Conservation (phyloP, 2,797 vertebrate species). For the Sphaeramia orbicularis region DNA sequence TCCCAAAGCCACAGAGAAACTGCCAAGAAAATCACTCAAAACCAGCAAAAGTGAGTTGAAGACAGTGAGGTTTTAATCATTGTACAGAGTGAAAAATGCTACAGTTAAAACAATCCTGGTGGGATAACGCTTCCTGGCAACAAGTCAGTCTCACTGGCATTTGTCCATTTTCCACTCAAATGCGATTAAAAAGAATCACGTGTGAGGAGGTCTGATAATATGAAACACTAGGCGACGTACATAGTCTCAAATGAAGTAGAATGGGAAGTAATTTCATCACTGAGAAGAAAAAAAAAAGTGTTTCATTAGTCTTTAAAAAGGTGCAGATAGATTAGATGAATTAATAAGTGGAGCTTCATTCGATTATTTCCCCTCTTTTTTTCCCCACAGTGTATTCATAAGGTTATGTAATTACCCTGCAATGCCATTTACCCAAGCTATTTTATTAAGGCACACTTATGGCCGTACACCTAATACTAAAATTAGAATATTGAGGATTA, state of each 20-base stretch:
- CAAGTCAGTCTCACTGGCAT: conserved; percentile 40
- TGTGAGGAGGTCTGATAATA: conserved; percentile 36
- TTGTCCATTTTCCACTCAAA: conserved; percentile 44
- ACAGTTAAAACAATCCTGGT: conserved; percentile 16
- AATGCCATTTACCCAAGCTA: not conserved
- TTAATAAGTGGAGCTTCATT: conserved; percentile 28
- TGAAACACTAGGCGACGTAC: conserved; percentile 9
- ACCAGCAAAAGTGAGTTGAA: conserved; percentile 19
- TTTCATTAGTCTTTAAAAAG: conserved; percentile 19
- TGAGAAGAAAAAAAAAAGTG: not conserved
- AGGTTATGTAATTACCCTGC: conserved; percentile 37
- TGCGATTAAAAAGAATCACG: conserved; percentile 26
- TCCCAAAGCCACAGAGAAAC: conserved; percentile 1
- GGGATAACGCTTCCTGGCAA: conserved; percentile 34
- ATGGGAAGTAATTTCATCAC: conserved; percentile 18
- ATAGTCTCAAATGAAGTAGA: not conserved
- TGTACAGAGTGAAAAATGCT: conserved; percentile 36
- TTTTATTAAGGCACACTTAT: conserved; percentile 25
- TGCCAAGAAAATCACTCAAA: conserved; percentile 1
- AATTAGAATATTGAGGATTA: conserved; percentile 15
- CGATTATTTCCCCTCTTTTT: conserved; percentile 37
- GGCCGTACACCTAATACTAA: conserved; percentile 5
- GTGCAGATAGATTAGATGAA: conserved; percentile 30
- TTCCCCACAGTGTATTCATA: conserved; percentile 6
- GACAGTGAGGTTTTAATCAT: conserved; percentile 38